A percentile compares a stretch with the other conserved stretches of the same genome.
Conservation (phyloP, 2,113 vertebrate species). For the Indicator indicator region DNA sequence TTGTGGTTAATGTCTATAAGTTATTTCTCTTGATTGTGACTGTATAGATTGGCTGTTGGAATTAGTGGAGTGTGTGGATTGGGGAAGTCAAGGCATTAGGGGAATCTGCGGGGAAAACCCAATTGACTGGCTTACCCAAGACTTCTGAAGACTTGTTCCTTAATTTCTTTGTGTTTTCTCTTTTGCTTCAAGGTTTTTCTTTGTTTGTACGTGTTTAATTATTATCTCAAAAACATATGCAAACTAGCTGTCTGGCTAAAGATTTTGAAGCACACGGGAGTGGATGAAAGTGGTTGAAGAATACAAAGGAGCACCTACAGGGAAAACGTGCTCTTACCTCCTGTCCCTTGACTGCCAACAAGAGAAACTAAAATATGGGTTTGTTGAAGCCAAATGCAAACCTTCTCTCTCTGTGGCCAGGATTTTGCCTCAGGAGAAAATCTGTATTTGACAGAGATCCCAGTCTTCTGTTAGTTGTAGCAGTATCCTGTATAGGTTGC, state of each 20-base stretch:
- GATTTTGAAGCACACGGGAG: conserved; percentile 46
- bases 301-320: conserved; percentile 61
- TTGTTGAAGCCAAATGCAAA: not conserved
- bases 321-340: conserved; percentile 57
- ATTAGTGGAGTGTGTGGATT: conserved; percentile 58
- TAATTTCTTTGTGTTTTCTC: conserved; percentile 67
- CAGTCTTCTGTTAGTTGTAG: not conserved
- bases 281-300: conserved; percentile 63
- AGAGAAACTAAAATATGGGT: not conserved
- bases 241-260: conserved; percentile 63
- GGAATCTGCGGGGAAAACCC: conserved; percentile 66
- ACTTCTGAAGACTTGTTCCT: conserved; percentile 64
- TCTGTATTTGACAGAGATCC: not conserved
- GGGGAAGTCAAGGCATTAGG: conserved; percentile 57
- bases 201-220: conserved; percentile 72
- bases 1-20: conserved; percentile 6
- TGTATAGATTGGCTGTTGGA: not conserved
- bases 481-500: not conserved
- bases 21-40: conserved; percentile 11
- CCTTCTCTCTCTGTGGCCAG: not conserved
- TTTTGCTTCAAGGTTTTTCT: conserved; percentile 64
- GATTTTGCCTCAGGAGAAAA: conserved; percentile 9
- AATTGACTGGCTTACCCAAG: conserved; percentile 16
- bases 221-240: conserved; percentile 67
- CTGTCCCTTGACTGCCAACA: conserved; percentile 35